A percentile compares a stretch with the other conserved stretches of the same genome.
These are phyloP conservation scores for Parazoanthus darwini DNA, from an alignment of 92 coral and sea anemone genomes.

Conservation along the genomic window DNA sequence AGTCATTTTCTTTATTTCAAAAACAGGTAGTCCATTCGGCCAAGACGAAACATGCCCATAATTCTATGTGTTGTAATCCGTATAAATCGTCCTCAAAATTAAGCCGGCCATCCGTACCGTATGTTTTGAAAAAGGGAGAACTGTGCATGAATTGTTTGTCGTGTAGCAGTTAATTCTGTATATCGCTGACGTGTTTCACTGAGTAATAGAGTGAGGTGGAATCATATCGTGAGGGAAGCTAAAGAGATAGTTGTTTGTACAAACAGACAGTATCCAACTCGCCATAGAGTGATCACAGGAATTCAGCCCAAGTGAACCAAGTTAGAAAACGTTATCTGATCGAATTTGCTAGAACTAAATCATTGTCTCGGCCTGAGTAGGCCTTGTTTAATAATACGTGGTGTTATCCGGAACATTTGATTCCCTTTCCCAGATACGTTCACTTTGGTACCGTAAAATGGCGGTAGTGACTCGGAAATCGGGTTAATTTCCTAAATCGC, in stretches of 20 bases:
- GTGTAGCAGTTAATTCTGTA: background rate
- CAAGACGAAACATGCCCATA: background rate
- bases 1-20: no score
- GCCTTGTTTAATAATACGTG: no score
- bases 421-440: background rate
- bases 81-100: background rate
- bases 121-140: background rate
- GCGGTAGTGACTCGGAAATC: background rate
- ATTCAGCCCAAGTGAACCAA: background rate
- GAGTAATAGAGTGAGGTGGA: background rate
- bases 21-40: background rate
- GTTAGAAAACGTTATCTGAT: background rate
- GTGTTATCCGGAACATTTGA: background rate
- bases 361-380: background rate
- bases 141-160: background rate
- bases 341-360: background rate
- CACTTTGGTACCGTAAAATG: background rate
- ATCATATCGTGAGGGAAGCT: background rate
- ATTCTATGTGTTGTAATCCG: background rate
- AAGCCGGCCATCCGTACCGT: background rate
- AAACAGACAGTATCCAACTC: no score
- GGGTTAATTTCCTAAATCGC: background rate
- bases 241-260: background rate
- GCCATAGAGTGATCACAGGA: no score
- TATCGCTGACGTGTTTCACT: background rate